These are phyloP conservation scores for Rapana venosa DNA, from an alignment of 2,888 invertebrate genomes.

Conservation along the genomic window DNA sequence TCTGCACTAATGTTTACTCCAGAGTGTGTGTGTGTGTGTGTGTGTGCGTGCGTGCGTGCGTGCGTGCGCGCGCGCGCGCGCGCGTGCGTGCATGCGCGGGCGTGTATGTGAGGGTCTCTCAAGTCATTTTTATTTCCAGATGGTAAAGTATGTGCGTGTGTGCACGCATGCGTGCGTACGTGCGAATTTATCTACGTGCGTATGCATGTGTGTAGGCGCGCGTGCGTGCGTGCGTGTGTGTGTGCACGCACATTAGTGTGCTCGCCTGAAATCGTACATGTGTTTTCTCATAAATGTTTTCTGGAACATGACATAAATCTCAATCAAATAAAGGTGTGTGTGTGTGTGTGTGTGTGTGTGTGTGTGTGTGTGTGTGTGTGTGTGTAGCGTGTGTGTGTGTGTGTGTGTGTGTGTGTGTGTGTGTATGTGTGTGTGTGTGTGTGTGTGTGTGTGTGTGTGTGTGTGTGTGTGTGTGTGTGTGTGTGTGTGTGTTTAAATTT, in stretches of 20 bases:
- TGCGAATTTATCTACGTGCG: background rate
- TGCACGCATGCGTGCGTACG: background rate
- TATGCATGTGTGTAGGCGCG: background rate
- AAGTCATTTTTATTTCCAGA: too few relatives aligned
- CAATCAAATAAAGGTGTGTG: background rate
- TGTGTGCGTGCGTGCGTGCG: background rate
- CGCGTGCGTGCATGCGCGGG: background rate
- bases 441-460: background rate
- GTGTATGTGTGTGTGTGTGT: constrained; percentile 10
- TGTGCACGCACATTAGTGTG: background rate
- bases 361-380: background rate
- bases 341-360: background rate
- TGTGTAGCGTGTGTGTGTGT: background rate
- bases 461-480: background rate
- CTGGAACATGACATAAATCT: background rate
- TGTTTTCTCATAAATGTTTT: background rate
- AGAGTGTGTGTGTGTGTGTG: background rate
- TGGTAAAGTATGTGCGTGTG: background rate
- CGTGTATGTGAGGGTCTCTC: background rate
- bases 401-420: background rate
- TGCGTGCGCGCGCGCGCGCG: background rate
- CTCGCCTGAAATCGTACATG: background rate
- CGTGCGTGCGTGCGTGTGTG: constrained; percentile 1
- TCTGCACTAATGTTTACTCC: too few relatives aligned
- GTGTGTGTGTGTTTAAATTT: background rate